Evolutionary conservation across 2,113 vertebrate genomes (phyloP).

Genomic region (Poeciliopsis occidentalis): DNA sequence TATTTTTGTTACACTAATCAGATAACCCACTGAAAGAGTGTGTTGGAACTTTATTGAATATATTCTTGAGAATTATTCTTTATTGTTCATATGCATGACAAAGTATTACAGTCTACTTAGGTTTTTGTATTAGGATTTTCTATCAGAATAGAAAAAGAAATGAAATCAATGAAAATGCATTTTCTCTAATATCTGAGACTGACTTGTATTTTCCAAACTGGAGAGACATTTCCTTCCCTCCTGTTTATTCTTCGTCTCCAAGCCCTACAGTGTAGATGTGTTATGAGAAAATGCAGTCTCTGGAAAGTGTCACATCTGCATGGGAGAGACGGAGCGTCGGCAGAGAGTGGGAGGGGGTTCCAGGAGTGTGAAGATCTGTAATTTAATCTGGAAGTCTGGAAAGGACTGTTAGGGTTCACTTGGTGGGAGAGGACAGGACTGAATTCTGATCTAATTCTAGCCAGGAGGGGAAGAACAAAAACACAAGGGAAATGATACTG

Average conservation of each 20-base stretch:
- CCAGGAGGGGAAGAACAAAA: slow-evolving; percentile 24
- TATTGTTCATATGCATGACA: slow-evolving; percentile 36
- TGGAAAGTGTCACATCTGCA: slow-evolving; percentile 73
- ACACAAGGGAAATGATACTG: slow-evolving; percentile 39
- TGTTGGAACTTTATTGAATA: slow-evolving; percentile 24
- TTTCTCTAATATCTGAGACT: slow-evolving; percentile 39
- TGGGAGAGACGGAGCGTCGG: slow-evolving; percentile 38
- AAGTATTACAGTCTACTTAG: slow-evolving; percentile 48
- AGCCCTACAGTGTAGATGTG: slow-evolving; percentile 48
- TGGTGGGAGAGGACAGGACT: slow-evolving; percentile 45
- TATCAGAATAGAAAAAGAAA: slow-evolving; percentile 12
- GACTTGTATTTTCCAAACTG: slow-evolving; percentile 19
- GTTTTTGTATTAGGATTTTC: slow-evolving; percentile 44
- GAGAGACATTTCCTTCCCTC: slow-evolving; percentile 1
- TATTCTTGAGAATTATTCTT: background rate
- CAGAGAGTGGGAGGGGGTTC: slow-evolving; percentile 32
- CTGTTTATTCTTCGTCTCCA: slow-evolving; percentile 29
- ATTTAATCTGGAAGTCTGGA: slow-evolving; percentile 76
- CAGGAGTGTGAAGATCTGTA: slow-evolving; percentile 67
- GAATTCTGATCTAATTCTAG: slow-evolving; percentile 64
- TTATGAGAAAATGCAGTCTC: slow-evolving; percentile 62
- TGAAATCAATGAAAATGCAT: background rate
- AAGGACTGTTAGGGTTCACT: slow-evolving; percentile 61
- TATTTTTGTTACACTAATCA: slow-evolving; percentile 11
- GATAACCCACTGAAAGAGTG: slow-evolving; percentile 32